Evolutionary conservation across 2,113 vertebrate genomes (phyloP).

Genomic region (Chloebia gouldiae): DNA sequence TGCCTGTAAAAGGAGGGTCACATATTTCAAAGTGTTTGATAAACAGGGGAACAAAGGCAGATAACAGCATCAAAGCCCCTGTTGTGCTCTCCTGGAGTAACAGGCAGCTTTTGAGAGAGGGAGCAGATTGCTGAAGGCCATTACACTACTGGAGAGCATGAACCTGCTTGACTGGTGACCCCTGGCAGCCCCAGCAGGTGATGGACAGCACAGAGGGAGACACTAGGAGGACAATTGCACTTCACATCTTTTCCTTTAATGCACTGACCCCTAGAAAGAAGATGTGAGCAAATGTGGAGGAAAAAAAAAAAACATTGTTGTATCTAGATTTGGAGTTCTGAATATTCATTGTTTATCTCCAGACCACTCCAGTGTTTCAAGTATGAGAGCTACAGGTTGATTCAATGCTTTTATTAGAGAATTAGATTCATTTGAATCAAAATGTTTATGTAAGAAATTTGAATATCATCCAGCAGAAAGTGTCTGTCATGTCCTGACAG

Average conservation of each 20-base stretch:
- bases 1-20: not conserved
- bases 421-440: not conserved
- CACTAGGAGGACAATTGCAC: not conserved
- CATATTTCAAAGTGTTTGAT: not conserved
- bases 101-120: fast-evolving
- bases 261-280: not conserved
- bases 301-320: not conserved
- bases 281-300: fast-evolving
- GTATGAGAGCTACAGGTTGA: not conserved
- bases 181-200: not conserved
- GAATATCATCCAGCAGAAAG: not conserved
- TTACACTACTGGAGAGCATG: not conserved
- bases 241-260: not conserved
- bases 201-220: not conserved
- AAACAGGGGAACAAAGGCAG: not conserved
- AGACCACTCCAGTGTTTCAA: not conserved
- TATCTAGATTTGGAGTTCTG: not conserved
- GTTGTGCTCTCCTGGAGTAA: not conserved
- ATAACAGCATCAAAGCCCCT: not conserved
- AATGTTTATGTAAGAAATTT: not conserved
- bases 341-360: not conserved
- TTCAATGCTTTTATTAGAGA: not conserved
- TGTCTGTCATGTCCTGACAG: not conserved
- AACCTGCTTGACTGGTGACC: fast-evolving
- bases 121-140: not conserved